Evolutionary conservation across 1,140 invertebrate species (phyloP).

Genomic region (Andricus grossulariae): DNA sequence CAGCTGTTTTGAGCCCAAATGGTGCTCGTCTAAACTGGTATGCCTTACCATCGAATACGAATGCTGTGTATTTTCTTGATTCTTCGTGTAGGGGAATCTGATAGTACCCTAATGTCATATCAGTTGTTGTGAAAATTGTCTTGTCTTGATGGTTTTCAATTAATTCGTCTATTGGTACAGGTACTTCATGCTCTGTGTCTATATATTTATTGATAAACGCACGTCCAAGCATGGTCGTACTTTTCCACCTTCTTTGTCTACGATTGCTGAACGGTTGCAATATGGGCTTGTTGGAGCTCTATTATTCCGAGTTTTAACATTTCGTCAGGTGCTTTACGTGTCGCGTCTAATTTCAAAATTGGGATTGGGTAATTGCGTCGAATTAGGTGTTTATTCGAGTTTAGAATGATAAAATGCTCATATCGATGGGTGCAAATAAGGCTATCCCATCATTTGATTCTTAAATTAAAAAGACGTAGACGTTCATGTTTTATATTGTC

Average conservation of each 20-base stretch:
- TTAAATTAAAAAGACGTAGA: too few relatives aligned
- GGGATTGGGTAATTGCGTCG: conserved; percentile 47
- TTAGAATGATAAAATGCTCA: conserved; percentile 53
- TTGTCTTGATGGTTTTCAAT: conserved; percentile 43
- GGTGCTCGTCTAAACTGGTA: too few relatives aligned
- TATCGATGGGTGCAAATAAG: too few relatives aligned
- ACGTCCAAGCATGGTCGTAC: conserved; percentile 63
- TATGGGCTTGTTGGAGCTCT: conserved; percentile 52
- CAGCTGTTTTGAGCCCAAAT: too few relatives aligned
- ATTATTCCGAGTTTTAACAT: conserved; percentile 49
- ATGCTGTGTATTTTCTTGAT: too few relatives aligned
- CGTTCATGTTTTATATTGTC: too few relatives aligned
- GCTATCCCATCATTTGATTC: too few relatives aligned
- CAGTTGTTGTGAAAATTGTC: too few relatives aligned
- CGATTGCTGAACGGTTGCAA: conserved; percentile 58
- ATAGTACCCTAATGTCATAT: too few relatives aligned
- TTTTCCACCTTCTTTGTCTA: conserved; percentile 52
- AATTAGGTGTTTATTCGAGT: conserved; percentile 44
- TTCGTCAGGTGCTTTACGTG: conserved; percentile 25
- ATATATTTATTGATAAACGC: conserved; percentile 57
- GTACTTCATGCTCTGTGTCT: conserved; percentile 51
- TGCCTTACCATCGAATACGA: too few relatives aligned
- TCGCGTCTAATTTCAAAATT: conserved; percentile 15
- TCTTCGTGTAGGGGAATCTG: too few relatives aligned
- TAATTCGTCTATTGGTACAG: conserved; percentile 54